Conservation (phyloP, 1,140 invertebrate species). For the Cotesia typhae region DNA sequence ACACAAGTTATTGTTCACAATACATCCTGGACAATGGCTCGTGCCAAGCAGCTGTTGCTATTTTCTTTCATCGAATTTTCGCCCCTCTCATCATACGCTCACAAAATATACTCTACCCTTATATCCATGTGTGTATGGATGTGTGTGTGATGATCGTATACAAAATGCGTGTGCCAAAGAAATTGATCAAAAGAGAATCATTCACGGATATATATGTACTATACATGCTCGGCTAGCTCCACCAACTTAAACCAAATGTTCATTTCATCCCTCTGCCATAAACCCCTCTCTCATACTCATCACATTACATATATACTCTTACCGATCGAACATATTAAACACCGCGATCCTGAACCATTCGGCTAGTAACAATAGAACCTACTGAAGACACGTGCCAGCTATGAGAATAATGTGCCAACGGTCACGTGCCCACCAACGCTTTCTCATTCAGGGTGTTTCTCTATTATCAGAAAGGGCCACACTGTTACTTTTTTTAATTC, state of each 20-base stretch:
- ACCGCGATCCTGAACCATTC: constrained; percentile 40
- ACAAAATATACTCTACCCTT: constrained; percentile 3
- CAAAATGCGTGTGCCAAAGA: constrained; percentile 27
- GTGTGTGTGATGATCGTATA: constrained; percentile 2
- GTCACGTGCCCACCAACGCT: constrained; percentile 49
- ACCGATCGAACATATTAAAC: constrained; percentile 56
- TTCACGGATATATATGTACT: constrained; percentile 23
- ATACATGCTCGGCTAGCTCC: constrained; percentile 42
- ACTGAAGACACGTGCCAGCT: constrained; percentile 51
- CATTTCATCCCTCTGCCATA: constrained; percentile 25
- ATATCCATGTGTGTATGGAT: background rate
- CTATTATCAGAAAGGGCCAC: background rate
- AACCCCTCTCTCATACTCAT: constrained; percentile 28
- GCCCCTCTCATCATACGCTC: constrained; percentile 15
- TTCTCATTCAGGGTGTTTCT: background rate
- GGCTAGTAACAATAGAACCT: constrained; percentile 37
- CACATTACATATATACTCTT: constrained; percentile 19
- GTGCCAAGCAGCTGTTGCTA: constrained; percentile 44
- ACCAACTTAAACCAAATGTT: constrained; percentile 18
- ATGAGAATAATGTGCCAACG: constrained; percentile 53
- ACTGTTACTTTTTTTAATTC: background rate
- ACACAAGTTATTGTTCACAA: constrained; percentile 39
- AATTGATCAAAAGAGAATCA: constrained; percentile 55
- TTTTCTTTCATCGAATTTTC: constrained; percentile 26
- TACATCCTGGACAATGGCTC: constrained; percentile 35